These are phyloP conservation scores for Drosophila nikananu DNA, from an alignment of 1,140 invertebrate genomes.

Conservation along the genomic window DNA sequence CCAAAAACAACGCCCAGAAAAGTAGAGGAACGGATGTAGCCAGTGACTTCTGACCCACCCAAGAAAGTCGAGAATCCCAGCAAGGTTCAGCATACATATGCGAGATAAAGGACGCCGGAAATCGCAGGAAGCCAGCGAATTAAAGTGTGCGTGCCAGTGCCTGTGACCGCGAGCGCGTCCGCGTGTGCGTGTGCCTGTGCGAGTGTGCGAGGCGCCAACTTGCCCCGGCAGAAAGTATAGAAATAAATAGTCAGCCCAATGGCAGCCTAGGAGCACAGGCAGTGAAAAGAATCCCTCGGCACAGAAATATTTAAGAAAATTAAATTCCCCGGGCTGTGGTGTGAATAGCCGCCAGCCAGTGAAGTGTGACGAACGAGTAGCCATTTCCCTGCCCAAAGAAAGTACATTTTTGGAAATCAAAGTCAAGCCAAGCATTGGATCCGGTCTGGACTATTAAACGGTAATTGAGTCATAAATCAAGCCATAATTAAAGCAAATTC, in stretches of 20 bases:
- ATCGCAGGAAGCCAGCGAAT: slow-evolving; percentile 45
- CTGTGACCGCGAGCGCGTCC: slow-evolving; percentile 12
- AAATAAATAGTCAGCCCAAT: slow-evolving; percentile 49
- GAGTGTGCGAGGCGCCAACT: slow-evolving; percentile 61
- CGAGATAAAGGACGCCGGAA: slow-evolving; percentile 38
- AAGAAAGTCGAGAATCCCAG: background rate
- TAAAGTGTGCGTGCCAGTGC: slow-evolving; percentile 46
- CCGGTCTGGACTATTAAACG: slow-evolving; percentile 61
- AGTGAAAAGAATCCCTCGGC: slow-evolving; percentile 36
- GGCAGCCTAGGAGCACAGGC: slow-evolving; percentile 33
- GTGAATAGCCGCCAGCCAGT: slow-evolving; percentile 28
- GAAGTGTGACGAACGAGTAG: slow-evolving; percentile 41
- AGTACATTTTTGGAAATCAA: slow-evolving; percentile 34
- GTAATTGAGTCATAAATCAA: slow-evolving; percentile 74
- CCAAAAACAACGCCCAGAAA: slow-evolving; percentile 62
- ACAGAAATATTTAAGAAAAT: slow-evolving; percentile 49
- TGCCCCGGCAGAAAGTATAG: slow-evolving; percentile 59
- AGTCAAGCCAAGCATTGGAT: slow-evolving; percentile 29
- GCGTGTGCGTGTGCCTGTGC: slow-evolving; percentile 20
- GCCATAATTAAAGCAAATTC: slow-evolving; percentile 50
- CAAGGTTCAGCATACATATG: background rate
- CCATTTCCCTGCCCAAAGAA: slow-evolving; percentile 13
- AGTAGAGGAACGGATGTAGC: slow-evolving; percentile 25
- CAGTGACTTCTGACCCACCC: slow-evolving; percentile 26
- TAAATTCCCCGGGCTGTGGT: slow-evolving; percentile 31